A percentile compares a stretch with the other conserved stretches of the same genome.
Conservation (phyloP, 2,888 invertebrate genomes). For the Lasioglossum figueresi region DNA sequence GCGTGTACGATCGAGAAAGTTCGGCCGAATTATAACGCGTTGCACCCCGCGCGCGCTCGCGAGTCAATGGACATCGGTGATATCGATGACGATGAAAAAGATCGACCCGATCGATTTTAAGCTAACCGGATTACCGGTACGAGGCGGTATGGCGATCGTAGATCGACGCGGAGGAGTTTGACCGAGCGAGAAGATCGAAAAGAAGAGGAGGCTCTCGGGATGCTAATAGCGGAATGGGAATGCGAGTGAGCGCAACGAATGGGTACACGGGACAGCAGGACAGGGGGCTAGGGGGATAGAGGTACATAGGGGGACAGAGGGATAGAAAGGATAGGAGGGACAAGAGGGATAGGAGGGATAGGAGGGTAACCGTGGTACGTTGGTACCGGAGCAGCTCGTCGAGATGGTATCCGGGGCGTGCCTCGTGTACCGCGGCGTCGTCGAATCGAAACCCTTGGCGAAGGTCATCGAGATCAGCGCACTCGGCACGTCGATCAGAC, state of each 20-base stretch:
- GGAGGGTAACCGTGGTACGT: conserved; percentile 33
- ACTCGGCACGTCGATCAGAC: conserved; percentile 69
- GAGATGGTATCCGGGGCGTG: conserved; percentile 55
- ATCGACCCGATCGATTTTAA: neutral
- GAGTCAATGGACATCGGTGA: neutral
- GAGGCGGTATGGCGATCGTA: neutral
- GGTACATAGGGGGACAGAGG: neutral
- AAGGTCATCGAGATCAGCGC: conserved; percentile 69
- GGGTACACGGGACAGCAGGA: neutral
- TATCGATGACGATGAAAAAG: neutral
- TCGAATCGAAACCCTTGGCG: conserved; percentile 56
- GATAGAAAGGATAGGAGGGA: neutral
- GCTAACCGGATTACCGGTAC: neutral
- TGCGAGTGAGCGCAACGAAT: neutral
- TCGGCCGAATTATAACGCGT: neutral
- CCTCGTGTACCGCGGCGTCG: conserved; percentile 51
- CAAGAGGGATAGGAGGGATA: conserved; percentile 9
- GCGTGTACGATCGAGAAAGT: conserved; percentile 14
- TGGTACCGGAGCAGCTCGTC: conserved; percentile 34
- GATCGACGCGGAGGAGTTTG: neutral
- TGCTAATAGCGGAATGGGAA: conserved; percentile 26
- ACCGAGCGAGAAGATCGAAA: neutral
- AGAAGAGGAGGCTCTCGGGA: neutral
- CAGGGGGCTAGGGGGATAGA: neutral
- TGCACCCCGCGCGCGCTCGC: neutral